These are phyloP conservation scores for Hemistola chrysoprasaria DNA, from an alignment of 2,888 invertebrate species.

Conservation along the genomic window DNA sequence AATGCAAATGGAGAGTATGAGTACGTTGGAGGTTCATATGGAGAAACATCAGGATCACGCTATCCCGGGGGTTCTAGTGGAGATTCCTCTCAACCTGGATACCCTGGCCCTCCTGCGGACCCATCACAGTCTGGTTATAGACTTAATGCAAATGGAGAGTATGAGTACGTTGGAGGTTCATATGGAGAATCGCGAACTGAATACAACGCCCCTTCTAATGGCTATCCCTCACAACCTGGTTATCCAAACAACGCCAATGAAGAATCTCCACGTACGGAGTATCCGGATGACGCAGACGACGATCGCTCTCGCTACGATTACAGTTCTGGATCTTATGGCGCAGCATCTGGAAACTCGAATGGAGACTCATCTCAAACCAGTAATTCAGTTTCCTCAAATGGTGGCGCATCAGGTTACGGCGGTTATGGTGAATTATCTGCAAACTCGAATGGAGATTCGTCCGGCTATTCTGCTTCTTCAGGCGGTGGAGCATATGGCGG, in stretches of 20 bases:
- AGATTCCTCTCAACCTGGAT: conserved; percentile 3
- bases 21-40: not conserved
- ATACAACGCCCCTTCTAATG: not conserved
- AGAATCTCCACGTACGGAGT: not conserved
- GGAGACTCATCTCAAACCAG: conserved; percentile 1
- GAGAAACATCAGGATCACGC: not conserved
- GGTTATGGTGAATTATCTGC: too few species aligned
- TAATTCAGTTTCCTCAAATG: conserved; percentile 3
- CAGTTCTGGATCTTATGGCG: not conserved
- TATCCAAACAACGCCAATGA: not conserved
- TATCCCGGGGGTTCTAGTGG: conserved; percentile 1
- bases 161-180: conserved; percentile 1
- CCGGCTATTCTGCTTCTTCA: too few species aligned
- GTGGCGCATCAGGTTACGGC: not conserved
- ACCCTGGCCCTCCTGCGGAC: too few species aligned
- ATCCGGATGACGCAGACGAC: not conserved
- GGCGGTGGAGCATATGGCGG: too few species aligned
- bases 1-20: not conserved
- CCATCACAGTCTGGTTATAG: not conserved
- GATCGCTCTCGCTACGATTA: conserved; percentile 1
- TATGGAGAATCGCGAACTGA: not conserved
- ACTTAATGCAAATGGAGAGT: not conserved
- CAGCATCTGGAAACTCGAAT: conserved; percentile 1
- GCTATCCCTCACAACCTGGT: not conserved
- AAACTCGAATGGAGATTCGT: too few species aligned